Conservation (phyloP, 2,888 invertebrate genomes). For the Criorhina ranunculi region DNA sequence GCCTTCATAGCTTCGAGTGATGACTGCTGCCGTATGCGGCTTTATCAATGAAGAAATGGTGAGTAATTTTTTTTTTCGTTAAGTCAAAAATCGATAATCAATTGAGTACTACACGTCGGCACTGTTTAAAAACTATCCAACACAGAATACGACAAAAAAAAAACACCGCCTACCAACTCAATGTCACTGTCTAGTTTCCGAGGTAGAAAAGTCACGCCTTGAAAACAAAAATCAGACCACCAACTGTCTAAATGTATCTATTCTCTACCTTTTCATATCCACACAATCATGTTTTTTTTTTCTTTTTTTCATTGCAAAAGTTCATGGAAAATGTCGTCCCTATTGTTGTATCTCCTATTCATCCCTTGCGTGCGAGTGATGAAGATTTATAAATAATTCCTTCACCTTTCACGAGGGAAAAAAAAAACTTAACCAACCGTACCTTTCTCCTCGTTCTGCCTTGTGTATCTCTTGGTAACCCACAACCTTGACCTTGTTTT, state of each 20-base stretch:
- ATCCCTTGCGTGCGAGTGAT: slow-evolving; percentile 1
- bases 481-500: background rate
- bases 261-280: background rate
- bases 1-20: no score
- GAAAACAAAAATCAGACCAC: slow-evolving; percentile 6
- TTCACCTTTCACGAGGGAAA: background rate
- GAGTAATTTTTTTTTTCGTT: no score
- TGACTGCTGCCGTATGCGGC: no score
- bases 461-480: background rate
- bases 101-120: background rate
- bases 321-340: background rate
- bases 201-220: background rate
- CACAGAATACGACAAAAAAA: no score
- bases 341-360: background rate
- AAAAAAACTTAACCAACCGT: no score
- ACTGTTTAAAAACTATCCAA: no score
- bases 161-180: no score
- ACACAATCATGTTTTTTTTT: background rate
- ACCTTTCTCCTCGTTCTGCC: background rate
- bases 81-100: background rate
- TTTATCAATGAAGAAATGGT: no score
- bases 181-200: no score
- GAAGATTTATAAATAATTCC: background rate
- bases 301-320: slow-evolving; percentile 1
- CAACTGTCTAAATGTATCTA: background rate